Evolutionary conservation across 2,113 vertebrate genomes (phyloP).

Genomic region (Ochotona curzoniae): DNA sequence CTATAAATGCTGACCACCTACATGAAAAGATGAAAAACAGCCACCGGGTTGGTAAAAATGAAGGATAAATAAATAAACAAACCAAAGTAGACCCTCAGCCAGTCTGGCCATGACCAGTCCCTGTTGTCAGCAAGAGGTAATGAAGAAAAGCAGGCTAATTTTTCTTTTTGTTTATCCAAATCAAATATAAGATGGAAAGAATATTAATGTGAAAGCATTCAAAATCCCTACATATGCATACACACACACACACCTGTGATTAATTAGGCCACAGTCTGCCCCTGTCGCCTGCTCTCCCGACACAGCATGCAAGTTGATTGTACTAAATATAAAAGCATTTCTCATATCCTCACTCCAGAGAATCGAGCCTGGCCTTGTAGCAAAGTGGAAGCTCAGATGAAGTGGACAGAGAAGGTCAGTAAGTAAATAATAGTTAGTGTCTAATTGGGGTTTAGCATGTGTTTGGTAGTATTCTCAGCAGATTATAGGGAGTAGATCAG

Average conservation of each 20-base stretch:
- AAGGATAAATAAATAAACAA: background rate
- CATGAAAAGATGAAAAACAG: background rate
- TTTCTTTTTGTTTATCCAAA: background rate
- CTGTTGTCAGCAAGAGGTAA: background rate
- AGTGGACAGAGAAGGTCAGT: background rate
- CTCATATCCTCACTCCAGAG: background rate
- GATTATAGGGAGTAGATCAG: background rate
- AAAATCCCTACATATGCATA: background rate
- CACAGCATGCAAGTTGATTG: background rate
- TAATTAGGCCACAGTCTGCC: background rate
- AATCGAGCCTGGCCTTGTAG: background rate
- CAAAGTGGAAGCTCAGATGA: background rate
- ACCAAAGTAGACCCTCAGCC: background rate
- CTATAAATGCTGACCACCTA: background rate
- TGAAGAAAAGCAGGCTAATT: conserved; percentile 39
- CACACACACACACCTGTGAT: background rate
- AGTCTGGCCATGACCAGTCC: background rate
- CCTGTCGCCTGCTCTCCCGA: too few relatives aligned
- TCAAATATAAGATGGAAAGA: conserved; percentile 37
- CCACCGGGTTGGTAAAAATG: background rate
- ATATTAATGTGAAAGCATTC: background rate
- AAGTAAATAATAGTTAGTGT: background rate
- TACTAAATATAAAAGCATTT: conserved; percentile 28
- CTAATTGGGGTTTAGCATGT: background rate
- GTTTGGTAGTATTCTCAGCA: background rate